phyloP scores from a whole-genome alignment of 1,140 invertebrate species.

The Limonius californicus region DNA sequence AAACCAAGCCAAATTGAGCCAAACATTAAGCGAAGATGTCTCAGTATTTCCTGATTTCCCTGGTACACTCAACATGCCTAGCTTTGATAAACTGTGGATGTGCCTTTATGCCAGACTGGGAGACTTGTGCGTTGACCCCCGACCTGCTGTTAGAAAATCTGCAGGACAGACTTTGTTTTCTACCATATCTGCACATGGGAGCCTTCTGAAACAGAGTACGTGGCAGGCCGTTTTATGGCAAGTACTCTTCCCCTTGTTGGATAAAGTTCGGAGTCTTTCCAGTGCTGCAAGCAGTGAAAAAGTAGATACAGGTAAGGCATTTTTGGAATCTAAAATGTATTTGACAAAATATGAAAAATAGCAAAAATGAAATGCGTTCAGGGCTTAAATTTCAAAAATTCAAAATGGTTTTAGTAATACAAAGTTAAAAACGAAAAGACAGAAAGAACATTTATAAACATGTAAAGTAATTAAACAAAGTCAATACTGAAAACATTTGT shows the following conservation, averaged over 20 bases:
- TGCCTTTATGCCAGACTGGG: slow-evolving; percentile 86
- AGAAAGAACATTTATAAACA: no score
- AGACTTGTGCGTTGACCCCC: slow-evolving; percentile 90
- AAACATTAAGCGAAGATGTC: slow-evolving; percentile 64
- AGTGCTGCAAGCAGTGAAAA: slow-evolving; percentile 91
- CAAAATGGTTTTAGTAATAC: no score
- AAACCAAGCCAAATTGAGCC: slow-evolving; percentile 84
- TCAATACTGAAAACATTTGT: no score
- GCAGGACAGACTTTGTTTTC: slow-evolving; percentile 97
- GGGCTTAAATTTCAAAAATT: no score
- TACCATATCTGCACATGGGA: slow-evolving; percentile 93
- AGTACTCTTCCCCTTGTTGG: slow-evolving; percentile 92
- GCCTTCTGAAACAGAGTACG: slow-evolving; percentile 77
- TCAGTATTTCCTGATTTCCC: slow-evolving; percentile 79
- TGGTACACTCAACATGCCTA: slow-evolving; percentile 76
- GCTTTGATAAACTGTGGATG: slow-evolving; percentile 95
- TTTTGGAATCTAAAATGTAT: no score
- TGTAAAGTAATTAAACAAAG: no score
- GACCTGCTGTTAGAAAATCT: slow-evolving; percentile 96
- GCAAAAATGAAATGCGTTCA: no score
- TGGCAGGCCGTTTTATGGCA: slow-evolving; percentile 90
- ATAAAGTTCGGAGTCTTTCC: slow-evolving; percentile 86
- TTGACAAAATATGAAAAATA: not conserved
- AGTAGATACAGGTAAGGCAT: slow-evolving; percentile 80
- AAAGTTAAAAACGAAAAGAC: not conserved